Evolutionary conservation across 1,140 invertebrate genomes (phyloP), one percentile per base, ranked within the genome.

Genomic region (Contarinia nasturtii): DNA sequence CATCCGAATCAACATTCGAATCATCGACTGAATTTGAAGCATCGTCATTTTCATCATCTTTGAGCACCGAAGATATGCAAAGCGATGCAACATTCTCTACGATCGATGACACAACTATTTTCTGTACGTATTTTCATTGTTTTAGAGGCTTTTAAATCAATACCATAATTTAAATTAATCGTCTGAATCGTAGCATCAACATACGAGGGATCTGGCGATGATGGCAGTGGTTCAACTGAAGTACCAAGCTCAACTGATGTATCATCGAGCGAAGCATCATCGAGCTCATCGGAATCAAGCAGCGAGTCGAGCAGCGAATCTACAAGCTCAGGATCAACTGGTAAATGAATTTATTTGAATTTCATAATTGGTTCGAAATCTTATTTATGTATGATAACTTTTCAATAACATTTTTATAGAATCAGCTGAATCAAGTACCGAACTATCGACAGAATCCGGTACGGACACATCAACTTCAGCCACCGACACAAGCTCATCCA

Each of bases 31-130:
- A 54, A 7, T 10, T 27, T 27, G 27, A 27, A 27, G n/a, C n/a
- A n/a, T 27, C 27, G 27, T 27, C 53, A 53, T 36, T 47, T 52
- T 1, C 17, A 47, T 52, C 56, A 14, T 56, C 59, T 11, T 62
- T 69, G 8, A 60, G 68, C 41, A 52, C 60, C 1, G 68, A 73
- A 27, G 73, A 77, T 7, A 80, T 80, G 79, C 59, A 73, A 34
- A 76, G 76, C 52, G 79, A 80, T 51, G 58, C 64, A 27, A 53
- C 61, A 17, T 45, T 15, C 14, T 38, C 38, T n/a, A 41, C 44
- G 45, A 43, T 33, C 27, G 42, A 49, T 43, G 17, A 45, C 14
- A 10, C 22, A 45, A 43, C 38, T n/a, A 7, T n/a, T n/a, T n/a
- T n/a, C n/a, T n/a, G n/a, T n/a, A n/a, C n/a, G n/a, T n/a, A n/a